Evolutionary conservation across 2,113 vertebrate genomes (phyloP), one percentile per base, ranked within the genome.

Genomic region (Acrocephalus arundinaceus): DNA sequence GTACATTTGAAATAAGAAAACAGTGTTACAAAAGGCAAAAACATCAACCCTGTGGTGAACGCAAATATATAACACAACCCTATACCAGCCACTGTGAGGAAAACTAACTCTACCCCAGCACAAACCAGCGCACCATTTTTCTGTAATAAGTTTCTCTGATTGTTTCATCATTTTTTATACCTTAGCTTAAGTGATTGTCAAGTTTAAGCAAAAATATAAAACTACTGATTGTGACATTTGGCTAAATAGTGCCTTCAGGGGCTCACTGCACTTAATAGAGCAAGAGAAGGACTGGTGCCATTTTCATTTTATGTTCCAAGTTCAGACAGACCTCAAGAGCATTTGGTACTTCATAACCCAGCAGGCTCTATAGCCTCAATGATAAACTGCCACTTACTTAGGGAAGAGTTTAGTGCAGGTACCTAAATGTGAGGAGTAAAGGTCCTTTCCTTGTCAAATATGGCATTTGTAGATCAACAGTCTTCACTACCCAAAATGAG

Each of bases 241-340:
- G 54, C 33, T 97, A 95, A 96, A 93, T 91, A 95, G 73, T 4
- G 4, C 66, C 90, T 89, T 77, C 55, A 61, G 84, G 93, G 90
- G 80, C 55, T 89, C 37, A 43, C 59, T 86, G 62, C 45, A 48
- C 58, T 84, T 83, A 84, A 68, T 80, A 77, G 13, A 63, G 77
- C 7, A 7, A 80, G 51, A 83, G 46, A 76, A 82, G 73, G 68
- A 68, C 14, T 66, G 35, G 33, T 95, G 90, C 45, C 58, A 75
- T 93, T 97, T 96, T 87, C 73, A 73, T 90, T 96, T 96, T 94
- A 95, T 15, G 1, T 96, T 94, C 66, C 58, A 79, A 79, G 76
- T 85, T 37, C n/a, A 85, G 65, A 51, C 22, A 92, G 31, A 74
- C 37, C 88, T 85, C 51, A 82, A 87, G 90, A 96, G 85, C 59